Evolutionary conservation across 2,888 invertebrate genomes (phyloP).

Genomic region (Clanis bilineata): DNA sequence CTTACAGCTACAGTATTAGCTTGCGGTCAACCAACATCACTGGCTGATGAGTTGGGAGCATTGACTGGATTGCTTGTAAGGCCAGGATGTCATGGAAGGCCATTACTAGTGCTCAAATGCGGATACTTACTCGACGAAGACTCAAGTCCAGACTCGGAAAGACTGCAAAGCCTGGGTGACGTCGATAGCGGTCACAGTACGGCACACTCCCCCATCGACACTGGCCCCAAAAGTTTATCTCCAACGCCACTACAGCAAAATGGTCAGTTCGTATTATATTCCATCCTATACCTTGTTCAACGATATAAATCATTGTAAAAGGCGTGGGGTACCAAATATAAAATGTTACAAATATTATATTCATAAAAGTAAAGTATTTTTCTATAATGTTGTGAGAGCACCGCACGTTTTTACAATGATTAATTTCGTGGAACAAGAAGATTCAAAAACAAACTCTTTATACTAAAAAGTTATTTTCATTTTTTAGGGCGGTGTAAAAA

Average conservation of each 20-base stretch:
- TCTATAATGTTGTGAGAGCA: too few species aligned
- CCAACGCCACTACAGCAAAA: slow-evolving; percentile 84
- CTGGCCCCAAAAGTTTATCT: slow-evolving; percentile 92
- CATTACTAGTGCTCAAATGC: slow-evolving; percentile 87
- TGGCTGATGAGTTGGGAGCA: slow-evolving; percentile 87
- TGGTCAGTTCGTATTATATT: slow-evolving; percentile 42
- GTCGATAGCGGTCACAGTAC: slow-evolving; percentile 96
- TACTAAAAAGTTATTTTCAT: too few species aligned
- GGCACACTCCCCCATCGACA: slow-evolving; percentile 92
- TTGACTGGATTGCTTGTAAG: slow-evolving; percentile 61
- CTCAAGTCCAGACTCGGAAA: slow-evolving; percentile 93
- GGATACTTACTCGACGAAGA: slow-evolving; percentile 90
- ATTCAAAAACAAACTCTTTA: too few species aligned
- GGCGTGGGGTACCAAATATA: too few species aligned
- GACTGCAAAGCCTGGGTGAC: slow-evolving; percentile 87
- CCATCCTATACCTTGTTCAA: too few species aligned
- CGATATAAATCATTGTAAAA: too few species aligned
- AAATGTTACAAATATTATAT: too few species aligned
- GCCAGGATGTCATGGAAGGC: slow-evolving; percentile 71
- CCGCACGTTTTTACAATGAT: too few species aligned
- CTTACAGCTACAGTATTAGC: slow-evolving; percentile 84
- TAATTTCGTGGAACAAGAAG: too few species aligned
- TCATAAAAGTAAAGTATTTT: too few species aligned
- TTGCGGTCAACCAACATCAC: slow-evolving; percentile 83
- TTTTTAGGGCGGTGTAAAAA: too few species aligned